Evolutionary conservation across 2,888 invertebrate genomes (phyloP), one percentile per base, ranked within the genome.

Genomic region (Abrostola tripartita): DNA sequence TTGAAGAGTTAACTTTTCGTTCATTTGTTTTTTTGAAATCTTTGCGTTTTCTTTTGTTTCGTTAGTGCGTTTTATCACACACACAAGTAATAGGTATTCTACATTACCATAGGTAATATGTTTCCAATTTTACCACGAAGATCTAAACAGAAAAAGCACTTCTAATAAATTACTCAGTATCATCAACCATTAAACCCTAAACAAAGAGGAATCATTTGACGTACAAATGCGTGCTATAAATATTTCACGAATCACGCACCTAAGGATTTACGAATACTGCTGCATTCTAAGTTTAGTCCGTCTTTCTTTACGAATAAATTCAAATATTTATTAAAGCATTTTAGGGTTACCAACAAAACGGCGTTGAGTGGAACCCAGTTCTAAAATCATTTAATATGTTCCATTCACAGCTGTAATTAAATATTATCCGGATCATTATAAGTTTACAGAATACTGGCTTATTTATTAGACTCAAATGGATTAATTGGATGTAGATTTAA

Each of bases 191-290:
- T n/a, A n/a, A n/a, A n/a, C 49, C 49, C 7, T 11, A 44, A 51
- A 78, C 68, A 78, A 78, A 78, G 68, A 71, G 42, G 14, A 35
- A 14, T 50, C 58, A 56, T 64, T 68, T 71, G 51, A 52, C 61
- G 54, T 52, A 75, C 51, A 58, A 50, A 74, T 73, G 44, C 11
- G 5, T 24, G 51, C 56, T 66, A 65, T 69, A 76, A 70, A 72
- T 56, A 52, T 54, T 57, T 56, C 59, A 64, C 59, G 79, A 74
- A 57, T 78, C 76, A 78, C 38, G 50, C 36, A 58, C 52, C 56
- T 54, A 56, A 71, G 61, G 70, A 78, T 71, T 70, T 54, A 71
- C 54, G 44, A 40, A 58, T 41, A 52, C 38, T 52, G 44, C 51
- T 36, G 11, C 41, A 61, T 24, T 4, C 54, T 64, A 35, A 70